Conservation (phyloP, 1,140 invertebrate genomes). For the Aphis gossypii region DNA sequence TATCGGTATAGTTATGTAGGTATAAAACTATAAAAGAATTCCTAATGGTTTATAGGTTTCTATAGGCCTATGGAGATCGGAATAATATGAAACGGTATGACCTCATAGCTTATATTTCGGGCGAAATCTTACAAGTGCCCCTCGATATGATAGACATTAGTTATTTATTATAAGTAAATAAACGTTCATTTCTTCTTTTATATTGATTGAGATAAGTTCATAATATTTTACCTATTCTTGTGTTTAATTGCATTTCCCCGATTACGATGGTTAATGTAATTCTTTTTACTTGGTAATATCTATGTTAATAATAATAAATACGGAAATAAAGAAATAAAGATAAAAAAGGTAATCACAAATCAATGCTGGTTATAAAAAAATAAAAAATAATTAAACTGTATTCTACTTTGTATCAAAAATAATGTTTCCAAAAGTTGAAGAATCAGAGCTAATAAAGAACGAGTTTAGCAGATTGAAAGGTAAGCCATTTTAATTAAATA, state of each 20-base stretch:
- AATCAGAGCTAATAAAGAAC: slow-evolving; percentile 14
- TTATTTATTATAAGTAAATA: neutral
- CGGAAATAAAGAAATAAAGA: neutral
- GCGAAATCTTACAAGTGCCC: slow-evolving; percentile 19
- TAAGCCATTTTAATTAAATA: slow-evolving; percentile 16
- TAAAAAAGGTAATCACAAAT: neutral
- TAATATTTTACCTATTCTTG: neutral
- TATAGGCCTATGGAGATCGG: neutral
- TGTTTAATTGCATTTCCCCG: neutral
- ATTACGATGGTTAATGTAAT: neutral
- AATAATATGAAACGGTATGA: neutral
- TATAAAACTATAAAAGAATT: slow-evolving; percentile 18
- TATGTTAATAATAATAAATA: neutral
- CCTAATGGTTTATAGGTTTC: neutral
- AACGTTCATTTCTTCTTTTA: neutral
- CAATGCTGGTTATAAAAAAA: neutral
- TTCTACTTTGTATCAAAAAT: neutral
- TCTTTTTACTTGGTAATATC: neutral
- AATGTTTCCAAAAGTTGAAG: slow-evolving; percentile 4
- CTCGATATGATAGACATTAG: neutral
- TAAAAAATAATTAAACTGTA: neutral
- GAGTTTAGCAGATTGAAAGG: slow-evolving; percentile 25
- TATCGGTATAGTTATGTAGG: neutral
- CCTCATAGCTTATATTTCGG: neutral
- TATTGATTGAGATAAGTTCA: neutral